Percentiles rank a stretch among this genome's conserved stretches.
Evolutionary conservation across 2,113 vertebrate genomes (phyloP).

Genomic region (Morone chrysops): DNA sequence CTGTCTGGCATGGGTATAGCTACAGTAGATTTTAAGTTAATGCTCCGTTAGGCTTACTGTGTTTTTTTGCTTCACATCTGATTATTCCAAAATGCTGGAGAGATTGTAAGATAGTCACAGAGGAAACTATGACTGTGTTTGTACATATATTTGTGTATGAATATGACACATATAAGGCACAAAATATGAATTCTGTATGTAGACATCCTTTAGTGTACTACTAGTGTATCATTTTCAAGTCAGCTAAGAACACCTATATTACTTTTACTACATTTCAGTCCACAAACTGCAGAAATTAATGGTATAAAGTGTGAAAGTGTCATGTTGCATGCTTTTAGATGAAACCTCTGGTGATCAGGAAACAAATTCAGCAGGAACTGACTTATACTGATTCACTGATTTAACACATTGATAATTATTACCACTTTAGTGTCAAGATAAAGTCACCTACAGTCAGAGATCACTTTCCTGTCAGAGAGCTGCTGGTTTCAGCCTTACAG

Average conservation of each 20-base stretch:
- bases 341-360: background rate
- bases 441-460: background rate
- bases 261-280: background rate
- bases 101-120: slow-evolving; percentile 22
- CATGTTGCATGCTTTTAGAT: background rate
- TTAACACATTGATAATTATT: background rate
- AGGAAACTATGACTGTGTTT: slow-evolving; percentile 7
- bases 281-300: background rate
- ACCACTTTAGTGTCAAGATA: background rate
- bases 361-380: slow-evolving; percentile 49
- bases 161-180: slow-evolving; percentile 18
- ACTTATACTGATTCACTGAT: background rate
- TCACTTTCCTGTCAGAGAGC: slow-evolving; percentile 37
- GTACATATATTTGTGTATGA: slow-evolving; percentile 58
- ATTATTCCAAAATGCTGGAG: slow-evolving; percentile 82
- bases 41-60: background rate
- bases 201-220: slow-evolving; percentile 14
- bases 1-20: background rate
- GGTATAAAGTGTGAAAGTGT: too few relatives aligned
- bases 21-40: background rate
- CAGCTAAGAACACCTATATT: background rate
- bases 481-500: slow-evolving; percentile 67
- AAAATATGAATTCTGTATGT: slow-evolving; percentile 26
- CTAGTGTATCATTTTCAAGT: slow-evolving; percentile 6
- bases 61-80: slow-evolving; percentile 10